These are phyloP conservation scores for Aleiodes testaceus DNA, from an alignment of 2,888 invertebrate genomes.

Conservation along the genomic window DNA sequence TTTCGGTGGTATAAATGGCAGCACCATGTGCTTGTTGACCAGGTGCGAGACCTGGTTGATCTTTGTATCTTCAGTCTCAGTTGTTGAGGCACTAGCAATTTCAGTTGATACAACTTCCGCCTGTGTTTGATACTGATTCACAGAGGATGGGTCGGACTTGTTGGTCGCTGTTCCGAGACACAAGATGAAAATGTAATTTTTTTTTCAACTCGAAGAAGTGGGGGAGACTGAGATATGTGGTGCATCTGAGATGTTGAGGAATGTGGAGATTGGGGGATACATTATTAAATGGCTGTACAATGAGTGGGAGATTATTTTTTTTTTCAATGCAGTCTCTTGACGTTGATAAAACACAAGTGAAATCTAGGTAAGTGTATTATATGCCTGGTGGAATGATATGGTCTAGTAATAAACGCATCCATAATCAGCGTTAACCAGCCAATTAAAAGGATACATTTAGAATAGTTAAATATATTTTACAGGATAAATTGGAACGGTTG, in stretches of 20 bases:
- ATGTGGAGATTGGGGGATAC: constrained; percentile 11
- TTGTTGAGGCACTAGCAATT: constrained; percentile 68
- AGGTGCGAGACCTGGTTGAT: constrained; percentile 74
- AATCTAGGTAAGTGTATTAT: constrained; percentile 73
- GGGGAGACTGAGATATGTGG: constrained; percentile 36
- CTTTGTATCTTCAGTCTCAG: constrained; percentile 61
- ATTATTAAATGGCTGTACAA: constrained; percentile 31
- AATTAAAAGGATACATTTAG: constrained; percentile 56
- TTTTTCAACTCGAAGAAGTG: not conserved
- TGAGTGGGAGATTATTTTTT: not conserved
- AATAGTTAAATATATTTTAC: constrained; percentile 6
- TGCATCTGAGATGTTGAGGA: not conserved
- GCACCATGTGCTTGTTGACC: constrained; percentile 88
- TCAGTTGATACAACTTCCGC: constrained; percentile 59
- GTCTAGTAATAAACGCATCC: constrained; percentile 70
- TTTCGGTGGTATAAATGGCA: constrained; percentile 93
- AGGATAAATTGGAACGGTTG: constrained; percentile 31
- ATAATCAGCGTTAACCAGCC: constrained; percentile 65
- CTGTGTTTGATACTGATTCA: constrained; percentile 51
- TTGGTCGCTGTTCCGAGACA: constrained; percentile 71
- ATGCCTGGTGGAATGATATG: constrained; percentile 70
- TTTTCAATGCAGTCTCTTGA: constrained; percentile 3
- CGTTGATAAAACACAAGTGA: constrained; percentile 62
- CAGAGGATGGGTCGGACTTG: constrained; percentile 66
- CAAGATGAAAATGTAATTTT: constrained; percentile 1